Evolutionary conservation across 2,797 vertebrate species (phyloP).

Genomic region (Rhyacichthys aspro): DNA sequence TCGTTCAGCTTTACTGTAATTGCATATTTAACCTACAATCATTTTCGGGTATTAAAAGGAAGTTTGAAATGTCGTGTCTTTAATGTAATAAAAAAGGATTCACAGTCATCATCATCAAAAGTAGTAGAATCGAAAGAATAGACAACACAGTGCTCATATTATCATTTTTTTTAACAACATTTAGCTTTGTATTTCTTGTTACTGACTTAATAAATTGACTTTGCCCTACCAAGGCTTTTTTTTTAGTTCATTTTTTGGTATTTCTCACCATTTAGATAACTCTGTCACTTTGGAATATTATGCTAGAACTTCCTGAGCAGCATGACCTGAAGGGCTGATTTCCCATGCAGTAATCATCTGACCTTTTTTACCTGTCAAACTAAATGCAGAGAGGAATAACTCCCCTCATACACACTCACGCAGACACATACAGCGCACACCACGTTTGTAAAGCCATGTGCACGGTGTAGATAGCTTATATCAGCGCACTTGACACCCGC

Average conservation of each 20-base stretch:
- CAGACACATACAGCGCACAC: constrained; percentile 6
- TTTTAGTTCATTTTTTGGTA: too few species aligned
- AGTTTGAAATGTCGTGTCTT: constrained; percentile 16
- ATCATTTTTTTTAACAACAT: too few species aligned
- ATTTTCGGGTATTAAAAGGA: constrained; percentile 7
- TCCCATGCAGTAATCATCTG: constrained; percentile 9
- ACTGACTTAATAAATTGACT: too few species aligned
- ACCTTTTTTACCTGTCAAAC: constrained; percentile 14
- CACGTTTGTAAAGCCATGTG: constrained; percentile 31
- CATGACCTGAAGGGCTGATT: constrained; percentile 5
- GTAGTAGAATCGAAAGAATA: too few species aligned
- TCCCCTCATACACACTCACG: not conserved
- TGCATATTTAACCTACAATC: constrained; percentile 4
- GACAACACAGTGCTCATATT: too few species aligned
- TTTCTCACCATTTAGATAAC: not conserved
- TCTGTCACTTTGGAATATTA: not conserved
- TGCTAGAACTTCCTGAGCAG: not conserved
- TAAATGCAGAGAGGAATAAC: not conserved
- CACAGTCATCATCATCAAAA: constrained; percentile 19
- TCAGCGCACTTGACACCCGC: constrained; percentile 40
- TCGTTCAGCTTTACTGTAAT: constrained; percentile 16
- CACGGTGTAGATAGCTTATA: constrained; percentile 28
- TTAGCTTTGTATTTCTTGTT: too few species aligned
- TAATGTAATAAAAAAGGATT: not conserved
- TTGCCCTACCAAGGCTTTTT: too few species aligned